phyloP scores from a whole-genome alignment of 2,797 vertebrate genomes.

The Acrossocheilus wenchowensis region DNA sequence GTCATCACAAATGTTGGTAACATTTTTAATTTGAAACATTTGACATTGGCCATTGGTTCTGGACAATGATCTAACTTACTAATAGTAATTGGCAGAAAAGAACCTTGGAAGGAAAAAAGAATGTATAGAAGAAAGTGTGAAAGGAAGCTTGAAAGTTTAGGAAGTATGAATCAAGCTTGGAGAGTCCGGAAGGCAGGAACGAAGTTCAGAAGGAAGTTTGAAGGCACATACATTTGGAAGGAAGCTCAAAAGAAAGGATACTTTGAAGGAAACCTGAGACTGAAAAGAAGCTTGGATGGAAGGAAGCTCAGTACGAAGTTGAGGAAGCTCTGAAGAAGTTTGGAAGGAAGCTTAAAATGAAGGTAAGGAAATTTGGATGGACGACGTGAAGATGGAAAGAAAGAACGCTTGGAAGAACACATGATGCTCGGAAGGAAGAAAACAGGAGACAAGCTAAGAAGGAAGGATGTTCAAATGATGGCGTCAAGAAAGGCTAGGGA shows the following conservation, averaged over 20 bases:
- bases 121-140: not conserved
- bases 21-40: not conserved
- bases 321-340: not conserved
- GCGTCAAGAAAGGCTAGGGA: not conserved
- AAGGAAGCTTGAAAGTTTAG: not conserved
- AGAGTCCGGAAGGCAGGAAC: not conserved
- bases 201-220: not conserved
- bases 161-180: not conserved
- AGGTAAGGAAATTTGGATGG: not conserved
- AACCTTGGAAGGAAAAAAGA: not conserved
- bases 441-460: not conserved
- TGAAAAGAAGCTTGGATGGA: not conserved
- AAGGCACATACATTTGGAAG: not conserved
- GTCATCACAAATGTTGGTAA: not conserved
- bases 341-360: not conserved
- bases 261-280: not conserved
- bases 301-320: not conserved
- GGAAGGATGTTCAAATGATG: not conserved
- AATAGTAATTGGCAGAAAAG: not conserved
- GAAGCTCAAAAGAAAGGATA: not conserved
- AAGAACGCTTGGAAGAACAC: not conserved
- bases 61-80: not conserved
- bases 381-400: not conserved
- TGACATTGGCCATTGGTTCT: not conserved
- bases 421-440: not conserved